phyloP scores from a whole-genome alignment of 2,113 vertebrate genomes.

The Plestiodon gilberti region DNA sequence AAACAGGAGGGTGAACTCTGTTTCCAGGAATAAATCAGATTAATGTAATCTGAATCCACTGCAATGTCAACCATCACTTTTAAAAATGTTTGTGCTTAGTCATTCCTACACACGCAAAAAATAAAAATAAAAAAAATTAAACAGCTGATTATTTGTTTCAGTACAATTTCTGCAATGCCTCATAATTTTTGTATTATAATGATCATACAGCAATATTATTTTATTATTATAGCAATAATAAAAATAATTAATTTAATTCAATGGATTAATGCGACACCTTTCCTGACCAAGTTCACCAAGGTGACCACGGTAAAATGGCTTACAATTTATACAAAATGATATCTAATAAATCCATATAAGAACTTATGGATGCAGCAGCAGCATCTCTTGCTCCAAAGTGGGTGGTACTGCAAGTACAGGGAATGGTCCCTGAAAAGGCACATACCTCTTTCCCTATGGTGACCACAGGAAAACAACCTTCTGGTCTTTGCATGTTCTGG shows the following conservation, averaged over 20 bases:
- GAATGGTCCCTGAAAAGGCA: not conserved
- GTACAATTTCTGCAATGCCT: not conserved
- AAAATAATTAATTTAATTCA: too few relatives aligned
- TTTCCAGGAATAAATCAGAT: slow-evolving; percentile 64
- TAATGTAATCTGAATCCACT: slow-evolving; percentile 55
- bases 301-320: too few relatives aligned
- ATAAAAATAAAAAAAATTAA: not conserved
- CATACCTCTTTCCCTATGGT: not conserved
- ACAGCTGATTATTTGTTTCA: slow-evolving; percentile 9
- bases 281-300: too few relatives aligned
- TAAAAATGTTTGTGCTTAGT: slow-evolving; percentile 12
- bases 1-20: slow-evolving; percentile 40
- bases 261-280: too few relatives aligned
- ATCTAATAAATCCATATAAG: not conserved
- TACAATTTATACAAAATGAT: too few relatives aligned
- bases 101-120: slow-evolving; percentile 26
- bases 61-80: slow-evolving; percentile 38
- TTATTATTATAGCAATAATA: too few relatives aligned
- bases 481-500: not conserved
- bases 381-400: not conserved
- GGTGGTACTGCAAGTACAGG: not conserved
- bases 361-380: not conserved
- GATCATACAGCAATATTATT: too few relatives aligned
- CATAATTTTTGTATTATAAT: not conserved
- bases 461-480: not conserved